Base-by-base conservation (phyloP, 2,888 invertebrate genomes). In the Pristionchus fissidentatus region DNA sequence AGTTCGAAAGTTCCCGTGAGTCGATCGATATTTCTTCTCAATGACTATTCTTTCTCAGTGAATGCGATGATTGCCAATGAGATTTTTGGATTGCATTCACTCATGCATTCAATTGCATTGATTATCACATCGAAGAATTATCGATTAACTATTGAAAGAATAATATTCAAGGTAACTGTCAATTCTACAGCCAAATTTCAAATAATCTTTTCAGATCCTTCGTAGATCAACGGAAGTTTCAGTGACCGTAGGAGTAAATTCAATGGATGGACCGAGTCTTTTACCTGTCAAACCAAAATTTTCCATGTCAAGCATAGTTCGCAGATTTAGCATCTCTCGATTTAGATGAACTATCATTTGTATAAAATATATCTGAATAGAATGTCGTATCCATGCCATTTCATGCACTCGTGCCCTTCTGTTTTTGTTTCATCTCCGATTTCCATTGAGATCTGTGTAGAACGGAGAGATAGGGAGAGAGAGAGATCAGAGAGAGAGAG, bases 401-500 rank as follows among this genome's bases (percentile, higher is more conserved):
- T 29, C 29, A 1, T 10, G 29, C 32, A 10, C 26, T 32, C 19
- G 35, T 62, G 66, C 5, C 70, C 46, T 75, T 75, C 75, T 75
- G 75, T 75, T 75, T 49, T 75, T 75, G 29, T 46, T 49, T 75
- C 49, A 43, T 75, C 49, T 49, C 49, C 46, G n/a, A 46, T 49
- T 75, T 49, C 49, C 46, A 26, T 75, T 46, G 26, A 75, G n/a
- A n/a, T 49, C 75, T 29, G n/a, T 3, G 46, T 26, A 46, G 46
- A 43, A 46, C 46, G 43, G 75, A 75, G 49, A 43, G 75, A 38
- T 22, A 46, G 75, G 19, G 35, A n/a, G 41, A 38, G n/a, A 26
- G 22, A 29, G 75, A 41, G 43, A n/a, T n/a, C 5, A 8, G 70
- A 38, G 73, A 46, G 46, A 29, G 73, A n/a, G 26, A 35, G 75